These are phyloP conservation scores for Biston stratarius DNA, from an alignment of 2,888 invertebrate genomes.

Conservation along the genomic window DNA sequence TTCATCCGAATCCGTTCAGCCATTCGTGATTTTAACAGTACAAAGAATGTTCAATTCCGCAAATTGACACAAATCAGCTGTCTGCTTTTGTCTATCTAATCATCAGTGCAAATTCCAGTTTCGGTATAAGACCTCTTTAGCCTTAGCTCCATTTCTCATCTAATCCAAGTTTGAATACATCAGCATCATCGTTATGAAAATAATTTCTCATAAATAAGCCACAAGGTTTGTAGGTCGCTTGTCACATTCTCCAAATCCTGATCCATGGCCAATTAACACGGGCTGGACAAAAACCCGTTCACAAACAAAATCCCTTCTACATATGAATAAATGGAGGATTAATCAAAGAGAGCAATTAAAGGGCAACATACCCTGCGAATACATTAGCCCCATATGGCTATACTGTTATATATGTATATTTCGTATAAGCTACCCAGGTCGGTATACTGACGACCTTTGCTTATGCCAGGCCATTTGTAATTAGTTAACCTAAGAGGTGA, in stretches of 20 bases:
- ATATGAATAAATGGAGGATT: constrained; percentile 43
- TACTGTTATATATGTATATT: not conserved
- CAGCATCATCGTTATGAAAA: not conserved
- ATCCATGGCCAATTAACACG: constrained; percentile 24
- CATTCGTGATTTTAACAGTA: too few relatives aligned
- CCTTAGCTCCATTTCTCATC: not conserved
- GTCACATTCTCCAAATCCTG: constrained; percentile 15
- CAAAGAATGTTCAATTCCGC: too few relatives aligned
- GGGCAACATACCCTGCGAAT: constrained; percentile 39
- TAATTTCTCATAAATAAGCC: constrained; percentile 10
- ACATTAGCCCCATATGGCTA: constrained; percentile 32
- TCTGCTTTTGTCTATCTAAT: too few relatives aligned
- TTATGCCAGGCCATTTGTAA: constrained; percentile 32
- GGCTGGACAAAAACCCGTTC: constrained; percentile 31
- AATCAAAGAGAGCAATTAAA: constrained; percentile 43
- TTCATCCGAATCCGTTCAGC: too few relatives aligned
- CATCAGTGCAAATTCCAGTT: not conserved
- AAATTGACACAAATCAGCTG: too few relatives aligned
- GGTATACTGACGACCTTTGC: constrained; percentile 35
- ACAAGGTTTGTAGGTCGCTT: constrained; percentile 18
- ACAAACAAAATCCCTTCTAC: constrained; percentile 34
- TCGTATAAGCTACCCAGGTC: constrained; percentile 11
- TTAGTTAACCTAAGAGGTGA: constrained; percentile 37
- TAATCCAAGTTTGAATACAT: not conserved
- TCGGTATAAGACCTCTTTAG: not conserved